A percentile compares a stretch with the other conserved stretches of the same genome.
phyloP scores from a whole-genome alignment of 1,140 invertebrate genomes.

The Dermatophagoides farinae region DNA sequence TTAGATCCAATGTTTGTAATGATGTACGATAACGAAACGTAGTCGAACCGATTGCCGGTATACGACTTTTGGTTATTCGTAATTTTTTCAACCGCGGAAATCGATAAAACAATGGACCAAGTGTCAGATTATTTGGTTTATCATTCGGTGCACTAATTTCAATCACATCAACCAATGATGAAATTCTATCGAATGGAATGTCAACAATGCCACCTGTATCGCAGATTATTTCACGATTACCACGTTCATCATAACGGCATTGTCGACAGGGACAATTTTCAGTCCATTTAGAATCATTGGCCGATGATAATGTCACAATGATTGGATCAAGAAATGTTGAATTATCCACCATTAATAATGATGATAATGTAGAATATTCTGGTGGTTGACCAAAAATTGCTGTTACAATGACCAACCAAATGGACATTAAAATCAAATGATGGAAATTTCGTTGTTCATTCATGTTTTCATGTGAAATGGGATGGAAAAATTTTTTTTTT shows the following conservation, averaged over 20 bases:
- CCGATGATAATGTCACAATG: too few species aligned
- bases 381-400: too few species aligned
- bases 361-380: too few species aligned
- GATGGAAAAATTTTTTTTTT: too few species aligned
- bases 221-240: background rate
- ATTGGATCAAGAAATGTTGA: too few species aligned
- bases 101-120: conserved; percentile 47
- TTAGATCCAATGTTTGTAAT: conserved; percentile 26
- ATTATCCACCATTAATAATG: too few species aligned
- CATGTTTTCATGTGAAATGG: too few species aligned
- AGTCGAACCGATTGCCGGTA: conserved; percentile 51
- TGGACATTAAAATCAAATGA: too few species aligned
- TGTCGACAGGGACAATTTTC: background rate
- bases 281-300: background rate
- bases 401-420: too few species aligned
- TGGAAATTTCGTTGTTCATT: too few species aligned
- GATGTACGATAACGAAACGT: conserved; percentile 36
- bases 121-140: conserved; percentile 41
- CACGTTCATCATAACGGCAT: background rate
- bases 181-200: background rate
- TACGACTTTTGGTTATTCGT: conserved; percentile 46
- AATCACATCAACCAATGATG: conserved; percentile 35
- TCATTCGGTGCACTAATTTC: conserved; percentile 43
- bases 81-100: conserved; percentile 47
- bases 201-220: background rate